These are phyloP conservation scores for Campoletis raptor DNA, from an alignment of 2,888 invertebrate species.

Conservation along the genomic window DNA sequence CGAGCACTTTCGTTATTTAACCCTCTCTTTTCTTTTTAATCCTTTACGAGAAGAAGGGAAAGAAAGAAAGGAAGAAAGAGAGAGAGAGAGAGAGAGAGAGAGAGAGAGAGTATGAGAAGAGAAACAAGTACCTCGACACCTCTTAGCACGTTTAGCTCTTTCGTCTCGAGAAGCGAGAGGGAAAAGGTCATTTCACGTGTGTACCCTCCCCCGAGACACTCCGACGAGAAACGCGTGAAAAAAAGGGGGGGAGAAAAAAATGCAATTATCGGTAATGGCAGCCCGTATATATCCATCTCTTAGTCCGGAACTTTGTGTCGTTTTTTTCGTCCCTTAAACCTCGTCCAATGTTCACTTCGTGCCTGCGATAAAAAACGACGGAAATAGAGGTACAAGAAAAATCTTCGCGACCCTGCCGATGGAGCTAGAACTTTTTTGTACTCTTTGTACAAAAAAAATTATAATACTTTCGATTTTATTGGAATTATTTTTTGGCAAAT, in stretches of 20 bases:
- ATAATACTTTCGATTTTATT: not conserved
- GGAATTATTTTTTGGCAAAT: not conserved
- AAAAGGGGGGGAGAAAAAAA: slow-evolving; percentile 47
- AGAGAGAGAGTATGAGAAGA: not conserved
- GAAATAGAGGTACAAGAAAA: not conserved
- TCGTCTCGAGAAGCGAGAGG: slow-evolving; percentile 32
- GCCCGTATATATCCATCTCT: slow-evolving; percentile 50
- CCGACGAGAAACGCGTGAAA: slow-evolving; percentile 35
- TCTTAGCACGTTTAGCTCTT: slow-evolving; percentile 65
- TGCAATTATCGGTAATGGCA: slow-evolving; percentile 69
- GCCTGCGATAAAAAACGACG: not conserved
- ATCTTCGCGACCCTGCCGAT: not conserved
- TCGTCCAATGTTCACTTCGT: not conserved
- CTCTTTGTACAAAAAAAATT: not conserved
- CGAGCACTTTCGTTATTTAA: slow-evolving; percentile 63
- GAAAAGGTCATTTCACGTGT: slow-evolving; percentile 19
- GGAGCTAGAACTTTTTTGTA: not conserved
- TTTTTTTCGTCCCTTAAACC: not conserved
- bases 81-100: not conserved
- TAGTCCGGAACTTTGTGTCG: slow-evolving; percentile 10
- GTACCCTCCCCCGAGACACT: not conserved
- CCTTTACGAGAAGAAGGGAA: slow-evolving; percentile 43
- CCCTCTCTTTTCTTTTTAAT: slow-evolving; percentile 61
- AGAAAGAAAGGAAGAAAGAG: not conserved
- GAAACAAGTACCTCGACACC: slow-evolving; percentile 46